Evolutionary conservation across 2,888 invertebrate genomes (phyloP), one percentile per base, ranked within the genome.

Genomic region (Polyommatus icarus): DNA sequence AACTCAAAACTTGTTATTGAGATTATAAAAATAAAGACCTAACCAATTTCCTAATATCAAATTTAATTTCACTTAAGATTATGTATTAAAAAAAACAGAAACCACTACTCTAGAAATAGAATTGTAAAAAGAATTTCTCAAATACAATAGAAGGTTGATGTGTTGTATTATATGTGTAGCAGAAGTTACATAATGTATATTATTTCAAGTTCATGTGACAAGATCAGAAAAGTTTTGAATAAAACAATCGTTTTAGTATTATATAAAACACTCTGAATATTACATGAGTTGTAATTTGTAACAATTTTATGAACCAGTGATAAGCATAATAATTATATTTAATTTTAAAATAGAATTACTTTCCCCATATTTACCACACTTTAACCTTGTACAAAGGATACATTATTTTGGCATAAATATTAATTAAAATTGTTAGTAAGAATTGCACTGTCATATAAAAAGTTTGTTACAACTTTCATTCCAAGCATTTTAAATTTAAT

Each of bases 151-250:
- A 46, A 46, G 46, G 2, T 46, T 10, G 1, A 40, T 40, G 1
- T 6, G 6, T 54, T 18, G n/a, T 54, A 54, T 20, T n/a, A 7
- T 20, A 10, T 59, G 20, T 20, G 24, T 67, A 67, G 29, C 29
- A 18, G 18, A 15, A 32, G 29, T 67, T 67, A 67, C 67, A 15
- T 67, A 67, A 32, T 61, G 61, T 24, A 12, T 24, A 4, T n/a
- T n/a, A 59, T 67, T 67, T 67, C 67, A 67, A 67, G 67, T 67
- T 67, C 67, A 67, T 67, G 67, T 29, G 67, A 67, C 67, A 67
- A 29, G 67, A 32, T 67, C 15, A 32, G 18, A 29, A 15, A 15
- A 32, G 67, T 67, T 29, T 32, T 29, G 29, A 67, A 67, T 67
- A 67, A 67, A 67, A 67, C 67, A 67, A 67, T 32, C 0, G 18